Conservation (phyloP, 2,888 invertebrate species). For the Hymenopus coronatus region DNA sequence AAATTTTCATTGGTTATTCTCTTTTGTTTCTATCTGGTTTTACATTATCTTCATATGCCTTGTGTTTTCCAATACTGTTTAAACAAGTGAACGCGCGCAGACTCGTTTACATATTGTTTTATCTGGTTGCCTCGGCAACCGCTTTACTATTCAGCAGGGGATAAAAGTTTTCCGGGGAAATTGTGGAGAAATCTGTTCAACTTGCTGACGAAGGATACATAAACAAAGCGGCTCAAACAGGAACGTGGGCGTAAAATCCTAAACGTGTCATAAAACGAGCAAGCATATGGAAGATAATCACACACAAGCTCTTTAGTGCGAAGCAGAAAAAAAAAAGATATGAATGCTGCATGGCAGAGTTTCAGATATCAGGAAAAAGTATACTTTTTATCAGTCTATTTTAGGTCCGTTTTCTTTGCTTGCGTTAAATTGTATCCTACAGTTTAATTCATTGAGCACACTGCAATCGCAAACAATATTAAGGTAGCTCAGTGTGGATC, state of each 20-base stretch:
- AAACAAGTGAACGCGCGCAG: background rate
- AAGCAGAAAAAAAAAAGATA: too few relatives aligned
- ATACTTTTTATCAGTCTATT: too few relatives aligned
- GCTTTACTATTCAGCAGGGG: background rate
- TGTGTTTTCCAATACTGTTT: background rate
- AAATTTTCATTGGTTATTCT: background rate
- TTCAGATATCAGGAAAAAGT: too few relatives aligned
- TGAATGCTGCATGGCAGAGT: too few relatives aligned
- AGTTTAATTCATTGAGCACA: too few relatives aligned
- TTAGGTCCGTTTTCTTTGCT: too few relatives aligned
- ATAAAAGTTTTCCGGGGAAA: background rate
- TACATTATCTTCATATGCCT: background rate
- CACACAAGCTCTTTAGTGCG: too few relatives aligned
- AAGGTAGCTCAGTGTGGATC: too few relatives aligned
- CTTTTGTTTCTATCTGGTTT: background rate
- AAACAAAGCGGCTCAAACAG: background rate
- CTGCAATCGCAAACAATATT: too few relatives aligned
- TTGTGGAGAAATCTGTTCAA: background rate
- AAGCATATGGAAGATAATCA: too few relatives aligned
- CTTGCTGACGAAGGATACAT: background rate
- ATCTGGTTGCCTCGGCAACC: background rate
- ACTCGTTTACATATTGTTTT: background rate
- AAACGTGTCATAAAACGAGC: background rate
- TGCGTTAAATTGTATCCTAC: too few relatives aligned
- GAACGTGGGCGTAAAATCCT: background rate